phyloP scores from a whole-genome alignment of 1,140 invertebrate species.

The Aphelenchoides fujianensis region DNA sequence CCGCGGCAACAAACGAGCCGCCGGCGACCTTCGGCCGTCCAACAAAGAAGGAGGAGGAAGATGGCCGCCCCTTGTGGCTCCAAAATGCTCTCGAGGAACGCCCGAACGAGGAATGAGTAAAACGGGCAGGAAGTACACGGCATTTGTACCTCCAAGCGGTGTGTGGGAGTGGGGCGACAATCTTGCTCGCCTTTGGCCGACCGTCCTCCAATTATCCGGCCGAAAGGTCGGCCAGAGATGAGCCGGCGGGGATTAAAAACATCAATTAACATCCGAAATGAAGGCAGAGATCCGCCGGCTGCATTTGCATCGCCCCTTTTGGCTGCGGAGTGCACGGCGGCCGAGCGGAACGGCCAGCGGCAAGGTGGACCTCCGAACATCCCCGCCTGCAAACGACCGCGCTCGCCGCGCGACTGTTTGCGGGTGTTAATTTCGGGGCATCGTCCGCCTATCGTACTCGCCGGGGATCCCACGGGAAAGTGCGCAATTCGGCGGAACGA shows the following conservation, averaged over 20 bases:
- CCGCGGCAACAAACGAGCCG: background rate
- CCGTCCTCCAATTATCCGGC: too few species aligned
- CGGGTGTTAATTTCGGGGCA: background rate
- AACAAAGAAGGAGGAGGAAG: background rate
- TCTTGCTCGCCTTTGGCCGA: too few species aligned
- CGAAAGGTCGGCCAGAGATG: too few species aligned
- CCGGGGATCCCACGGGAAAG: background rate
- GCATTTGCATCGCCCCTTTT: background rate
- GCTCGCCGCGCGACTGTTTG: background rate
- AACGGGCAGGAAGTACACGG: background rate
- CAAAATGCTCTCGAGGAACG: background rate
- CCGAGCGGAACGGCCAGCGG: background rate
- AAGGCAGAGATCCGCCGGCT: background rate
- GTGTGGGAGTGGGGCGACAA: too few species aligned
- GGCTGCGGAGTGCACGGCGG: background rate
- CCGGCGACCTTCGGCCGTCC: background rate
- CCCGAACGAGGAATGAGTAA: background rate
- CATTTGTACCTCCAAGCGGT: too few species aligned
- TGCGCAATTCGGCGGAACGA: background rate
- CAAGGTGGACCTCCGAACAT: background rate
- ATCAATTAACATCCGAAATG: background rate
- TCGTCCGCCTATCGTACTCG: background rate
- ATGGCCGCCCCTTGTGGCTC: background rate
- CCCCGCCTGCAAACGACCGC: background rate
- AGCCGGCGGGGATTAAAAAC: too few species aligned